Evolutionary conservation across 2,113 vertebrate species (phyloP), one percentile per base, ranked within the genome.

Genomic region (Pelobates fuscus): DNA sequence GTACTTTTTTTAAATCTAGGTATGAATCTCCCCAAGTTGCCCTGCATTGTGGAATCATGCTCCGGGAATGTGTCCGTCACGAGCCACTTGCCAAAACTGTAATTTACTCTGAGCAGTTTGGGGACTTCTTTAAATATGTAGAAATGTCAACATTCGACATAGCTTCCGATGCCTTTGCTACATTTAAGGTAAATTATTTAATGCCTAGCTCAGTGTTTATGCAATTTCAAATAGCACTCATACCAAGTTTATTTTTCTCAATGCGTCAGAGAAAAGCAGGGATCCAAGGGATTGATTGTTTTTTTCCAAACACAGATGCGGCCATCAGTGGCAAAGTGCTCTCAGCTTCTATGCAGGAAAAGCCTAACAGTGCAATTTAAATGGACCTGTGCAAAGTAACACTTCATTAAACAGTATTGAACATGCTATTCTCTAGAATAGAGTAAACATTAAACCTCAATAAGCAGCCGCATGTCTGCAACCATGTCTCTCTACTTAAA

Each of bases 111-210:
- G 88, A 94, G 17, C 89, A 97, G 6, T 98, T 98, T 88, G 87
- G 89, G 84, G 90, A 90, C 70, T 98, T 98, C 86, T 98, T 98
- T 91, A 89, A 87, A 83, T 98, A 98, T 17, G 97, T 99, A 86
- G 96, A 98, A 81, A 91, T 98, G 92, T 98, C 96, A 81, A 98
- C 97, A 11, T 98, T 98, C 80, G 97, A 98, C 88, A 98, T 98
- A 46, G 96, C 97, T 83, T 98, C 97, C 8, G 97, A 98, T 82
- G 97, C 97, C 71, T 98, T 98, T 81, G 96, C 97, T 85, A 98
- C 96, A 61, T 98, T 98, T 88, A 98, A 98, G 95, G 97, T 95
- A 80, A 92, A 85, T 81, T 52, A 17, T 73, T 0, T 67, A 49
- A 73, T 37, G 46, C 60, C 54, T 44, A n/a, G 32, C 41, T 66